Conservation (phyloP, 2,888 invertebrate species). For the Drosophila kambysellisi region DNA sequence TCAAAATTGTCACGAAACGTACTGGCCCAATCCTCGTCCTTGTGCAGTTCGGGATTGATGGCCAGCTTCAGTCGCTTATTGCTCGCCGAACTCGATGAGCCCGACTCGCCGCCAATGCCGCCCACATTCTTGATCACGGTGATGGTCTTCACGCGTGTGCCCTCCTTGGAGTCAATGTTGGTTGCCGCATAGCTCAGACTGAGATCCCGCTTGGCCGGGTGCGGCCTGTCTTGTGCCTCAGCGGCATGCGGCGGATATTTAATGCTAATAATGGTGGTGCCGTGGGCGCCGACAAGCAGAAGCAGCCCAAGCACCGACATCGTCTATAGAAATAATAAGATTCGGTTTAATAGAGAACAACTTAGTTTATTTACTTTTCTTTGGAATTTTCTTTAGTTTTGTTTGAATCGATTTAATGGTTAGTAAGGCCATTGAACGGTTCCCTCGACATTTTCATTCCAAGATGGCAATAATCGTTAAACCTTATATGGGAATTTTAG, state of each 20-base stretch:
- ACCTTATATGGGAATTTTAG: neutral
- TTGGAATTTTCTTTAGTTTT: neutral
- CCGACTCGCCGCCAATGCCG: constrained; percentile 57
- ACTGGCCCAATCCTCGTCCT: constrained; percentile 82
- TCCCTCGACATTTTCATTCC: neutral
- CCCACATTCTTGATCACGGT: constrained; percentile 84
- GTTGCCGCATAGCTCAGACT: constrained; percentile 85
- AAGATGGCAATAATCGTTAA: neutral
- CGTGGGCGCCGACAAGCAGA: constrained; percentile 69
- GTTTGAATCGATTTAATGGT: constrained; percentile 43
- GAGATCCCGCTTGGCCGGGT: constrained; percentile 82
- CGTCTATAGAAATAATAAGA: constrained; percentile 37
- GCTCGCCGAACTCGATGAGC: constrained; percentile 29
- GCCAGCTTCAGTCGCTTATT: constrained; percentile 71
- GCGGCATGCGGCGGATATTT: constrained; percentile 66
- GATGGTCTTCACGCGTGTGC: constrained; percentile 84
- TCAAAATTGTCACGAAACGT: constrained; percentile 84
- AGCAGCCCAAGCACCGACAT: constrained; percentile 67
- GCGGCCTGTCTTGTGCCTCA: constrained; percentile 37
- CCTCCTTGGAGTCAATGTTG: constrained; percentile 84
- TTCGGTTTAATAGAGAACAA: neutral
- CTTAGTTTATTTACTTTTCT: neutral
- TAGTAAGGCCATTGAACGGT: constrained; percentile 66
- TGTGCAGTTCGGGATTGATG: constrained; percentile 82
- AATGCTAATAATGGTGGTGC: constrained; percentile 75